Evolutionary conservation across 1,140 invertebrate genomes (phyloP).

Genomic region (Philopotamus ludificatus): DNA sequence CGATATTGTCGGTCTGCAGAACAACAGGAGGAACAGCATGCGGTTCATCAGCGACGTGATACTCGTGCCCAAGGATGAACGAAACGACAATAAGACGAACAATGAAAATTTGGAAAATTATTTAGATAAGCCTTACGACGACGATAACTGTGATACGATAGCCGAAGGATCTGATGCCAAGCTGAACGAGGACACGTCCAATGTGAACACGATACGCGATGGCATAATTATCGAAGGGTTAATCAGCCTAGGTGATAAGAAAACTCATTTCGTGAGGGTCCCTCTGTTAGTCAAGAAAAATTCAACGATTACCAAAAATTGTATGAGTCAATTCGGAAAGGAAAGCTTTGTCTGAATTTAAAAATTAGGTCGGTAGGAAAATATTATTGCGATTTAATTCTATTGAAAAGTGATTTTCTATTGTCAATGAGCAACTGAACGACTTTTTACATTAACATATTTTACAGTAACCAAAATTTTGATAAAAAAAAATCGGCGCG

Average conservation of each 20-base stretch:
- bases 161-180: not conserved
- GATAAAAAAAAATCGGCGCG: too few relatives aligned
- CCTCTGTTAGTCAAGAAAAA: slow-evolving; percentile 36
- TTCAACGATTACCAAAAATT: slow-evolving; percentile 23
- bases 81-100: slow-evolving; percentile 27
- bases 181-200: not conserved
- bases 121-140: slow-evolving; percentile 29
- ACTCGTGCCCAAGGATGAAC: slow-evolving; percentile 45
- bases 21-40: slow-evolving; percentile 55
- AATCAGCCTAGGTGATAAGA: slow-evolving; percentile 30
- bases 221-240: slow-evolving; percentile 36
- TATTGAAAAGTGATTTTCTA: too few relatives aligned
- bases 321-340: slow-evolving; percentile 32
- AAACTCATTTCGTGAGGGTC: slow-evolving; percentile 37
- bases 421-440: too few relatives aligned
- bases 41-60: slow-evolving; percentile 52
- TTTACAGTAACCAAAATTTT: too few relatives aligned
- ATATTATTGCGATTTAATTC: too few relatives aligned
- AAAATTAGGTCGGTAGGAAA: too few relatives aligned
- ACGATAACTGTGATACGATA: slow-evolving; percentile 12
- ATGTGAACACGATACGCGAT: slow-evolving; percentile 18
- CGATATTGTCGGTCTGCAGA: slow-evolving; percentile 54
- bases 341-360: slow-evolving; percentile 39
- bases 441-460: too few relatives aligned
- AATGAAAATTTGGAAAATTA: slow-evolving; percentile 31